A percentile compares a stretch with the other conserved stretches of the same genome.
Conservation (phyloP, 2,113 vertebrate species). For the Albula goreensis region DNA sequence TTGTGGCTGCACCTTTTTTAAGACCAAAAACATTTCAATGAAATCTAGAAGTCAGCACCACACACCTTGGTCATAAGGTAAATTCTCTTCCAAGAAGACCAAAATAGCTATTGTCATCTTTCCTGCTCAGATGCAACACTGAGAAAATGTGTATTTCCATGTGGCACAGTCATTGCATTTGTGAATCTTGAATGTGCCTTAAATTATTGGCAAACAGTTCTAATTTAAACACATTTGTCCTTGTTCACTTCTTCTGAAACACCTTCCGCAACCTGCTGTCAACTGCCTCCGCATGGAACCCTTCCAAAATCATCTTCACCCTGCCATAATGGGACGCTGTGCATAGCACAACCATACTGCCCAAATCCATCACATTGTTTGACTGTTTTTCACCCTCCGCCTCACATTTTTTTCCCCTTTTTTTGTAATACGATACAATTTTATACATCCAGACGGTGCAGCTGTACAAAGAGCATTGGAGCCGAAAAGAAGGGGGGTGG, state of each 20-base stretch:
- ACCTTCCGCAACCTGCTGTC: not conserved
- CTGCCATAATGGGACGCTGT: not conserved
- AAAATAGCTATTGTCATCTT: not conserved
- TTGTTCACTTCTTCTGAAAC: not conserved
- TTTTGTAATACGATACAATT: slow-evolving; percentile 50
- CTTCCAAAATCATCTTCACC: not conserved
- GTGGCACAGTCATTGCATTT: slow-evolving; percentile 3
- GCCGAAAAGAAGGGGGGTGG: slow-evolving; percentile 9
- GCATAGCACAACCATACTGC: slow-evolving; percentile 4
- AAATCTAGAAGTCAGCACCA: not conserved
- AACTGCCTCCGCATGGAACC: not conserved
- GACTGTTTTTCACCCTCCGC: slow-evolving; percentile 33
- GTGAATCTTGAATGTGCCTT: not conserved
- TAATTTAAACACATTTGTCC: not conserved
- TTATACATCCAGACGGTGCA: slow-evolving; percentile 40
- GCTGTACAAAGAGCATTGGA: slow-evolving; percentile 28
- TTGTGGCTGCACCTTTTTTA: slow-evolving; percentile 21
- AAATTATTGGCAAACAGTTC: not conserved
- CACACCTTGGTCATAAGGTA: slow-evolving; percentile 6
- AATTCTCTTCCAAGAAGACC: not conserved
- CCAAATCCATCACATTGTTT: slow-evolving; percentile 21
- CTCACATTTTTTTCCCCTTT: slow-evolving; percentile 31
- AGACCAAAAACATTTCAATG: slow-evolving; percentile 14
- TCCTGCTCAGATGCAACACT: too few relatives aligned
- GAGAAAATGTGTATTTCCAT: not conserved